Evolutionary conservation across 92 coral and sea anemone species (phyloP), one percentile per base, ranked within the genome.

Genomic region (Palythoa caribaeorum): DNA sequence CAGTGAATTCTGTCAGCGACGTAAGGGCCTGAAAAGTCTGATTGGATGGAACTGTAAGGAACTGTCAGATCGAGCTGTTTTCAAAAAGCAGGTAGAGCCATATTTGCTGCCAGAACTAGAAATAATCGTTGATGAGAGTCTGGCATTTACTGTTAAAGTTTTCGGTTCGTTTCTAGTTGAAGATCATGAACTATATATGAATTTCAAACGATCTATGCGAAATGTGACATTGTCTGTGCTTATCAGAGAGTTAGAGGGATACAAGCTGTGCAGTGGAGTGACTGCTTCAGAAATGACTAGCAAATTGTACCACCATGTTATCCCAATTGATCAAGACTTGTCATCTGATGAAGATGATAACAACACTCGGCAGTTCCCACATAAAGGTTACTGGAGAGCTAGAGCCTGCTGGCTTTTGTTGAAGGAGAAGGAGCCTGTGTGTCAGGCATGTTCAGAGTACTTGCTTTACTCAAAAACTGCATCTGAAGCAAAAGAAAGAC

Each of bases 281-380:
- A 37, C 37, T 60, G 21, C 88, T n/a, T 69, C 77, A 51, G 88
- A 72, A 84, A 28, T 85, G 47, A 85, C 81, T 21, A 73, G 71
- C 69, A 84, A 88, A 88, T 48, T 88, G 1, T 88, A 88, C 50
- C 90, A 90, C 71, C 90, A 87, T 90, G 93, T 90, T 65, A 83
- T 90, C 70, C 85, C 88, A 2, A 48, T 83, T 73, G 65, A 87
- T 54, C 87, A 9, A 59, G 93, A 87, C 84, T 87, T 83, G 87
- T 71, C 10, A 39, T 76, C 59, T 57, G 36, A 84, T 55, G 52
- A 39, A 40, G 86, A 63, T 1, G 76, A 44, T 83, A 5, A 83
- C 20, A 1, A 83, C 77, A 44, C 4, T 73, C 60, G 7, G 38
- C 87, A 60, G 74, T 83, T 83, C 47, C 86, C 86, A 38, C 71